Percentiles rank a stretch among this genome's conserved stretches.
Evolutionary conservation across 2,797 vertebrate species (phyloP).

Genomic region (Phrynocephalus guinanensis): DNA sequence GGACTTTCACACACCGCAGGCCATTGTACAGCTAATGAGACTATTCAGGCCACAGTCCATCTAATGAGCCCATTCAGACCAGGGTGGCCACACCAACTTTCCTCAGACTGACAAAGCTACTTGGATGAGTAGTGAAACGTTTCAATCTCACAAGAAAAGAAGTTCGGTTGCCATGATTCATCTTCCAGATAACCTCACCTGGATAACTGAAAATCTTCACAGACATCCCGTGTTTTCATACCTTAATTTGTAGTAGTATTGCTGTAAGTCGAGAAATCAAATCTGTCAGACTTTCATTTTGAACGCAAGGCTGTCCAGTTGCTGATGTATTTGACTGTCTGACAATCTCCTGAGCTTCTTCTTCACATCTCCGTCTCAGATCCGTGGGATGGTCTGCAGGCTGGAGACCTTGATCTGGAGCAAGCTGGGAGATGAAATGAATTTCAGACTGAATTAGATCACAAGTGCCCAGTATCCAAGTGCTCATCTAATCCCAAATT

Average conservation of each 20-base stretch:
- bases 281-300: conserved; percentile 88
- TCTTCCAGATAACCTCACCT: too few species aligned
- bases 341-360: conserved; percentile 93
- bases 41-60: too few species aligned
- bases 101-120: too few species aligned
- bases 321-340: conserved; percentile 82
- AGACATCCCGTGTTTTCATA: background rate
- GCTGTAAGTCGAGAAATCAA: conserved; percentile 95
- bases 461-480: background rate
- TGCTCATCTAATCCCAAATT: background rate
- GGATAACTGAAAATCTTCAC: background rate
- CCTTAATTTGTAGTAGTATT: conserved; percentile 96
- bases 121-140: too few species aligned
- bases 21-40: too few species aligned
- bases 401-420: conserved; percentile 95
- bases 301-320: conserved; percentile 86
- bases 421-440: conserved; percentile 79
- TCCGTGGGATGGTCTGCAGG: conserved; percentile 94
- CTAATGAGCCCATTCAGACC: too few species aligned
- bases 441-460: background rate
- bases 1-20: too few species aligned
- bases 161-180: too few species aligned
- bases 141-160: too few species aligned
- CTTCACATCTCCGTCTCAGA: conserved; percentile 90
- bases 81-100: too few species aligned